Conservation (phyloP, 2,113 vertebrate species). For the Dendrocopos noguchii region DNA sequence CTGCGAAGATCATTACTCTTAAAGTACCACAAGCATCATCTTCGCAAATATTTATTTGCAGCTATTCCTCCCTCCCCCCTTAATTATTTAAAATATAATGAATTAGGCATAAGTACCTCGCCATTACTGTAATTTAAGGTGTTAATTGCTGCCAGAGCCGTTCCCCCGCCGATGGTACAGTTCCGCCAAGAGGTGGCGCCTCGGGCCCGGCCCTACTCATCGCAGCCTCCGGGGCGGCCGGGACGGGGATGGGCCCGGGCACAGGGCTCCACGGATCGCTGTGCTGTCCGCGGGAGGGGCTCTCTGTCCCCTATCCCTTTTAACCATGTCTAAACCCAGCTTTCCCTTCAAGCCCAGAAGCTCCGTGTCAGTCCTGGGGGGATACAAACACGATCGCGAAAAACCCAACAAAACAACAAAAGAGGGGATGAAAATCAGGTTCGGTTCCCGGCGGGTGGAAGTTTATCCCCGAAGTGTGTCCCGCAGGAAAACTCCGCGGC, state of each 20-base stretch:
- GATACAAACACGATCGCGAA: background rate
- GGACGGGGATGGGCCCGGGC: background rate
- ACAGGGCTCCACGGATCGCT: background rate
- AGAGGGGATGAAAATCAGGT: background rate
- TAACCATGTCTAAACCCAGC: background rate
- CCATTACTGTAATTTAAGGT: constrained; percentile 68
- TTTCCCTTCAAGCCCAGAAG: background rate
- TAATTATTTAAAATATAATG: constrained; percentile 67
- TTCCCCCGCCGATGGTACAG: constrained; percentile 42
- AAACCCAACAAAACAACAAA: background rate
- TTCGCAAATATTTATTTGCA: constrained; percentile 66
- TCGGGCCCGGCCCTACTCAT: constrained; percentile 65
- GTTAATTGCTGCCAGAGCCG: constrained; percentile 59
- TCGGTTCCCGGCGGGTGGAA: background rate
- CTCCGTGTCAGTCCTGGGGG: background rate
- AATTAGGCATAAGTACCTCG: constrained; percentile 60
- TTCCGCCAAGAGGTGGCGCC: constrained; percentile 79
- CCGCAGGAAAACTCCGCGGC: background rate
- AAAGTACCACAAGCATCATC: background rate
- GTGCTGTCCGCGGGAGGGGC: background rate
- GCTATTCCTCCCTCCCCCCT: background rate
- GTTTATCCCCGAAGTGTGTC: background rate
- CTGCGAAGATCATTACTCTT: background rate
- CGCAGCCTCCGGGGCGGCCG: background rate
- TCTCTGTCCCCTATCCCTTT: background rate